phyloP scores from a whole-genome alignment of 1,140 invertebrate genomes.

The Gonioctena quinquepunctata region DNA sequence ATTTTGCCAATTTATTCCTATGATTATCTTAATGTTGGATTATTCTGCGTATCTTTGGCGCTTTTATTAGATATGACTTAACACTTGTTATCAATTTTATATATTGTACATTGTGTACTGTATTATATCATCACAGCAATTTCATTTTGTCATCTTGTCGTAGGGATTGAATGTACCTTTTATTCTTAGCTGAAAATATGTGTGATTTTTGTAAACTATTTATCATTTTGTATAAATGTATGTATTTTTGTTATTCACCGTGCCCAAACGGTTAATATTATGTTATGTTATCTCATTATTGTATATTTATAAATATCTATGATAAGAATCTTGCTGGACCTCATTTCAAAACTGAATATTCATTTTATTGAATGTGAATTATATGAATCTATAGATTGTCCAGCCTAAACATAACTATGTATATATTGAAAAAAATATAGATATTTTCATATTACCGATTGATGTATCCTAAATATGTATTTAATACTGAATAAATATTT shows the following conservation, averaged over 20 bases:
- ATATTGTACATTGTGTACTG: slow-evolving; percentile 30
- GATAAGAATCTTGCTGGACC: slow-evolving; percentile 35
- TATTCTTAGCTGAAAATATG: slow-evolving; percentile 54
- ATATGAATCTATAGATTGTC: slow-evolving; percentile 34
- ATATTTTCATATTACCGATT: slow-evolving; percentile 57
- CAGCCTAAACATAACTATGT: slow-evolving; percentile 32
- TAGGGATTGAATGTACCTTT: slow-evolving; percentile 54
- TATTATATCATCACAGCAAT: slow-evolving; percentile 43
- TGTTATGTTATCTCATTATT: slow-evolving; percentile 49
- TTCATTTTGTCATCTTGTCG: slow-evolving; percentile 40
- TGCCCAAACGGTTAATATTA: slow-evolving; percentile 24
- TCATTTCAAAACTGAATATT: slow-evolving; percentile 29
- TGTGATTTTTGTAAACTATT: slow-evolving; percentile 54
- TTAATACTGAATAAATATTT: slow-evolving; percentile 52
- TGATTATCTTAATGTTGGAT: slow-evolving; percentile 33
- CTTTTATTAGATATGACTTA: slow-evolving; percentile 34
- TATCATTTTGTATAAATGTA: slow-evolving; percentile 55
- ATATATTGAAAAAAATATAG: slow-evolving; percentile 49
- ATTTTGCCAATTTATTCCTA: slow-evolving; percentile 49
- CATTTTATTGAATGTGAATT: slow-evolving; percentile 15
- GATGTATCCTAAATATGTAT: slow-evolving; percentile 56
- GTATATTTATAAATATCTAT: slow-evolving; percentile 43
- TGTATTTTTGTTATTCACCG: slow-evolving; percentile 52
- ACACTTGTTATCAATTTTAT: slow-evolving; percentile 25
- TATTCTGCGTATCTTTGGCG: slow-evolving; percentile 38